Conservation (phyloP, 2,888 invertebrate species). For the Aricia artaxerxes region DNA sequence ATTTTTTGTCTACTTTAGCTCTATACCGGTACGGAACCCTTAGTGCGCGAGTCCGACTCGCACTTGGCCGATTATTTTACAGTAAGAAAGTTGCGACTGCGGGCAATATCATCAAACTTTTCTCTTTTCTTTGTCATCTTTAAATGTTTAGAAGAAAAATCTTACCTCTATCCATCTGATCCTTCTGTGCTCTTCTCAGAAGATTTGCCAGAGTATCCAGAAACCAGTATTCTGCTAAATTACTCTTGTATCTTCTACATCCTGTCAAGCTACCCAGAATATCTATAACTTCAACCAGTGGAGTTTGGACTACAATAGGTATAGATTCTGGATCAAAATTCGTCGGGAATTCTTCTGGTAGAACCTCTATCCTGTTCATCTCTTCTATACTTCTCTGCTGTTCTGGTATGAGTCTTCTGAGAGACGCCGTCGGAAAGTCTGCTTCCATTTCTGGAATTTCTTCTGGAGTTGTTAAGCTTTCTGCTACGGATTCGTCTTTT, state of each 20-base stretch:
- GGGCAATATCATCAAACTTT: no score
- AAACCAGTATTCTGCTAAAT: constrained; percentile 76
- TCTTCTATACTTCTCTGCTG: constrained; percentile 54
- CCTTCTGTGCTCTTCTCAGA: constrained; percentile 65
- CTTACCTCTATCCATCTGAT: constrained; percentile 59
- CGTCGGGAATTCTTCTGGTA: constrained; percentile 59
- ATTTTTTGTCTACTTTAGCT: no score
- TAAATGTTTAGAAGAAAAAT: background rate
- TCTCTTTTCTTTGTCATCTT: no score
- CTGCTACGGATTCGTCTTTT: constrained; percentile 45
- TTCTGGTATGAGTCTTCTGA: constrained; percentile 60
- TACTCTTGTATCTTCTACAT: constrained; percentile 60
- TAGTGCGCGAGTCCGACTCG: no score
- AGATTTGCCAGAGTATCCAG: constrained; percentile 72
- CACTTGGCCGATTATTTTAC: no score
- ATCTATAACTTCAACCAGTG: constrained; percentile 65
- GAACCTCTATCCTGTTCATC: constrained; percentile 60
- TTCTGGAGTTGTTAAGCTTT: constrained; percentile 39
- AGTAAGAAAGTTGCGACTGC: no score
- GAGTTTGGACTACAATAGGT: constrained; percentile 58
- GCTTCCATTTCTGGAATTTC: constrained; percentile 44
- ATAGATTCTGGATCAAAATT: constrained; percentile 58
- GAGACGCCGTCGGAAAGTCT: constrained; percentile 62
- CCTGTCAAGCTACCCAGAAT: constrained; percentile 63
- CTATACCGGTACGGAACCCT: no score